These are phyloP conservation scores for Malacoraja senta DNA, from an alignment of 2,797 vertebrate species.

Conservation along the genomic window DNA sequence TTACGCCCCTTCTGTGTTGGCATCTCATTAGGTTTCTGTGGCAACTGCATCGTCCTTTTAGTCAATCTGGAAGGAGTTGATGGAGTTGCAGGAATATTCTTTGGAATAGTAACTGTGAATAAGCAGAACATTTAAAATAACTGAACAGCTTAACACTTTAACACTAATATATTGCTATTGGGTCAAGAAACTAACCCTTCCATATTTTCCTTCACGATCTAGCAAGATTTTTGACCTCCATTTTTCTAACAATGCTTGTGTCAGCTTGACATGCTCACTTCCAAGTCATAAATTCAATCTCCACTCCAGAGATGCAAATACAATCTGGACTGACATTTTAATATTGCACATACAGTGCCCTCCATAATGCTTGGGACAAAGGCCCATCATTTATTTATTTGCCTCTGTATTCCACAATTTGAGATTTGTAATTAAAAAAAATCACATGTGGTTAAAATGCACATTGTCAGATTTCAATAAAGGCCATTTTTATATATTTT, in stretches of 20 bases:
- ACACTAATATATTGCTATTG: not conserved
- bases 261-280: not conserved
- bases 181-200: not conserved
- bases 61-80: constrained; percentile 72
- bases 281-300: not conserved
- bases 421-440: too few species aligned
- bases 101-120: constrained; percentile 69
- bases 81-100: constrained; percentile 63
- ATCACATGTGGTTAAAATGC: too few species aligned
- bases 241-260: not conserved
- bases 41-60: constrained; percentile 71
- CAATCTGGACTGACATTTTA: not conserved
- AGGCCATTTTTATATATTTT: too few species aligned
- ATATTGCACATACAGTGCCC: not conserved
- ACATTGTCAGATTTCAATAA: too few species aligned
- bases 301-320: not conserved
- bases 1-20: constrained; percentile 66
- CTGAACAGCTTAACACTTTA: not conserved
- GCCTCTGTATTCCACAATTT: too few species aligned
- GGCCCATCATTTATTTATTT: too few species aligned
- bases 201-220: not conserved
- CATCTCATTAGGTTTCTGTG: constrained; percentile 65
- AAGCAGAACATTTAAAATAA: not conserved
- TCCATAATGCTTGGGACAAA: too few species aligned
- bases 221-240: not conserved